Percentiles rank a stretch among this genome's conserved stretches.
phyloP scores from a whole-genome alignment of 2,113 vertebrate species.

The Crotalus tigris region DNA sequence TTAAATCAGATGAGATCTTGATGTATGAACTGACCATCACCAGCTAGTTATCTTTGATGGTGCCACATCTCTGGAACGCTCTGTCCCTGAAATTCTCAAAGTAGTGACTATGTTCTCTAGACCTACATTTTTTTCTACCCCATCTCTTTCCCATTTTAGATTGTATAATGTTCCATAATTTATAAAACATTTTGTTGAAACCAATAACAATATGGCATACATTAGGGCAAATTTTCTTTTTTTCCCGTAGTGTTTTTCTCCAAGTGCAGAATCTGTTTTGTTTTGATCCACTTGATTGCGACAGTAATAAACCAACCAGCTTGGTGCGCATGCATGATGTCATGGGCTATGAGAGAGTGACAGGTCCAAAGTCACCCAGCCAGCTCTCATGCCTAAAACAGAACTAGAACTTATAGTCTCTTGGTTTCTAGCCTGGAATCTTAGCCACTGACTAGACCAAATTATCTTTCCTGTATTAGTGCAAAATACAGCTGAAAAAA shows the following conservation, averaged over 20 bases:
- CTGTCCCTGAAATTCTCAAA: background rate
- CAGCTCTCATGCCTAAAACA: background rate
- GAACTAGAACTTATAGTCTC: background rate
- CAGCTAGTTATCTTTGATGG: background rate
- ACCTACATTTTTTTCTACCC: background rate
- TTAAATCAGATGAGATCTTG: background rate
- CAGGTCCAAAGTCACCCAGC: background rate
- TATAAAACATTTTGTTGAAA: background rate
- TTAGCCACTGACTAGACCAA: background rate
- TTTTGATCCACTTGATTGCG: background rate
- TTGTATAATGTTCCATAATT: background rate
- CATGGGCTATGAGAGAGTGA: background rate
- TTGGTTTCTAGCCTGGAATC: background rate
- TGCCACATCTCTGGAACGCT: background rate
- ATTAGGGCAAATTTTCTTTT: background rate
- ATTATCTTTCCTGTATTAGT: background rate
- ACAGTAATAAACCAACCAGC: background rate
- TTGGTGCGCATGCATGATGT: background rate
- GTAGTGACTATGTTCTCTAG: background rate
- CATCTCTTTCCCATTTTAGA: background rate
- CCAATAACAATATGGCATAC: background rate
- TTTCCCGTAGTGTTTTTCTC: background rate
- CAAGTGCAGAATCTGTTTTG: background rate
- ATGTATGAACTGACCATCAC: background rate
- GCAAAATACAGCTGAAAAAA: background rate